A percentile compares a stretch with the other conserved stretches of the same genome.
These are phyloP conservation scores for Drosophila anceps DNA, from an alignment of 2,888 invertebrate species.

Conservation along the genomic window DNA sequence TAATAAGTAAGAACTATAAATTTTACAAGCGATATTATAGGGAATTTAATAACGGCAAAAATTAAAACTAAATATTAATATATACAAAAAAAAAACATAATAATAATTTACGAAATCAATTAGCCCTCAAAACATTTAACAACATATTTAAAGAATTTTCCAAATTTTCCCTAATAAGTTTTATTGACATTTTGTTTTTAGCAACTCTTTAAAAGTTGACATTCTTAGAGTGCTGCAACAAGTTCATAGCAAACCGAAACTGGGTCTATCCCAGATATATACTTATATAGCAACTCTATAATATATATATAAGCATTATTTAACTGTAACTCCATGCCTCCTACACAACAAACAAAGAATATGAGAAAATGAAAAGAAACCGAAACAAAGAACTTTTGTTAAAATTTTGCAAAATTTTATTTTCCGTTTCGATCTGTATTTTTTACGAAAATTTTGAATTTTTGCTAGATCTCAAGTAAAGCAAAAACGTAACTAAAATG, in stretches of 20 bases:
- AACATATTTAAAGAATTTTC: conserved; percentile 22
- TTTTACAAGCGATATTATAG: conserved; percentile 51
- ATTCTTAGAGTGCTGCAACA: conserved; percentile 49
- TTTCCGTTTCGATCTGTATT: conserved; percentile 35
- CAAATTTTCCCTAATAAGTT: conserved; percentile 21
- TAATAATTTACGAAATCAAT: conserved; percentile 47
- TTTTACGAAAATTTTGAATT: conserved; percentile 30
- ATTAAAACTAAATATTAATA: conserved; percentile 28
- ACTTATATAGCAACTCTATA: conserved; percentile 34
- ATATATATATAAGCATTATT: conserved; percentile 43
- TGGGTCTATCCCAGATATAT: conserved; percentile 36
- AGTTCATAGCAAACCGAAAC: conserved; percentile 46
- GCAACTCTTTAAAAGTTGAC: conserved; percentile 16
- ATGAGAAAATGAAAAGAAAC: conserved; percentile 20
- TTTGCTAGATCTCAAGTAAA: conserved; percentile 77
- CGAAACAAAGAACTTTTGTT: conserved; percentile 14
- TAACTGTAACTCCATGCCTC: conserved; percentile 75
- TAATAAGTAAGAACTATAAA: conserved; percentile 29
- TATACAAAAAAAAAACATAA: conserved; percentile 18
- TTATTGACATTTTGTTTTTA: conserved; percentile 1
- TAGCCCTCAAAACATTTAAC: conserved; percentile 40
- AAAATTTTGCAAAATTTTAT: conserved; percentile 27
- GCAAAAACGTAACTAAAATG: conserved; percentile 59
- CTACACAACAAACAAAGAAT: conserved; percentile 51
- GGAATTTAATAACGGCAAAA: conserved; percentile 52